Evolutionary conservation across 2,113 vertebrate genomes (phyloP).

Genomic region (Donacobius atricapilla): DNA sequence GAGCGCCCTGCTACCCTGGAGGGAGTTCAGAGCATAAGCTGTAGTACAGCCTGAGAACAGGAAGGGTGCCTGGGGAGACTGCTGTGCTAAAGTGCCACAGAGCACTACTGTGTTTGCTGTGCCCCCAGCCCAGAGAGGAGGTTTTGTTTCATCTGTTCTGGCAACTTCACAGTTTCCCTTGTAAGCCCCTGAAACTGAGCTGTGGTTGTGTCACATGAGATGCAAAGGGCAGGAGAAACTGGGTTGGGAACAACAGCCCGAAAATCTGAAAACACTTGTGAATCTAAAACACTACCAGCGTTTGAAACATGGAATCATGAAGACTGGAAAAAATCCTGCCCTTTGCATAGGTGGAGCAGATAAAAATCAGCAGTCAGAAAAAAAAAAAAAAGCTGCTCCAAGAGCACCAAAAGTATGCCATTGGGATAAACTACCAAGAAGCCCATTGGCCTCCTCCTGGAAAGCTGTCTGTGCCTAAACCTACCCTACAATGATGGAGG

Average conservation of each 20-base stretch:
- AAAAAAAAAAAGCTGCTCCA: background rate
- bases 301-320: background rate
- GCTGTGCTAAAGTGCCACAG: background rate
- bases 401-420: background rate
- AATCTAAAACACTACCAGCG: fast-evolving
- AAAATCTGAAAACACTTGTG: background rate
- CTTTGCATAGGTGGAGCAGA: background rate
- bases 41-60: slow-evolving; percentile 7
- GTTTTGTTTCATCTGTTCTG: slow-evolving; percentile 37
- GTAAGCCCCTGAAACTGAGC: slow-evolving; percentile 12
- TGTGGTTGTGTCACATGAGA: background rate
- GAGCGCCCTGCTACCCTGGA: slow-evolving; percentile 35
- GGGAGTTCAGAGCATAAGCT: slow-evolving; percentile 18
- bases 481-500: background rate
- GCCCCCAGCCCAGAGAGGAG: slow-evolving; percentile 1
- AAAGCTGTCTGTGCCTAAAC: background rate
- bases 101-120: background rate
- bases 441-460: background rate
- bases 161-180: slow-evolving; percentile 4
- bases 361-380: background rate
- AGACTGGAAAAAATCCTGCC: background rate
- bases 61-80: slow-evolving; percentile 2
- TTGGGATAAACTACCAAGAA: background rate
- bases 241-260: background rate
- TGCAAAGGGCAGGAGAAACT: background rate